Base-by-base conservation (phyloP, 2,888 invertebrate species). In the Melanchra persicariae region DNA sequence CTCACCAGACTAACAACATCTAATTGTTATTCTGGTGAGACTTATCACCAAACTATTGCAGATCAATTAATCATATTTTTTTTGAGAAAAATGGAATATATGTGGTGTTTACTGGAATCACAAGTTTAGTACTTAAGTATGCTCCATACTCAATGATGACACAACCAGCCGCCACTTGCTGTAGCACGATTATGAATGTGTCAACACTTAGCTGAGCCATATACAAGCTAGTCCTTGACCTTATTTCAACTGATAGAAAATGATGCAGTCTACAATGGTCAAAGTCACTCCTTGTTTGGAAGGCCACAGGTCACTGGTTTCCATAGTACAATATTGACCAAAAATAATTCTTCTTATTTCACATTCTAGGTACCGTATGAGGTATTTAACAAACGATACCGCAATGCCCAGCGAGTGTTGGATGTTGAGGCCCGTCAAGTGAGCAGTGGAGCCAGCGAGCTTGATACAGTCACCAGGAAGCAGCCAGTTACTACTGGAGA, bases 371-470 rank as follows among this genome's bases (percentile, higher is more conserved):
- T 99, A 81, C 99, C 99, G 2, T 99, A 99, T 90, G 99, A 99
- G 95, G 97, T 99, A 61, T 96, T 99, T 82, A 99, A 99, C 94
- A 99, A 99, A 93, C 98, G 98, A 88, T 99, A 99, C 92, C 97
- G 99, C 68, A 97, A 98, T 58, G 98, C 99, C 3, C 99, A 99
- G 93, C 99, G 99, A 87, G 98, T 98, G 17, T 95, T 99, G 71
- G 99, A 99, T 89, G 97, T 99, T 72, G 99, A 99, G 91, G 98
- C 98, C 0, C 97, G 99, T 2, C 98, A 99, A 90, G 98, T 99
- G 4, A 98, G 98, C 84, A 97, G 97, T 77, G 97, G 97, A 0
- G 97, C 98, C 0, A 96, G 96, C 63, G 98, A 98, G 82, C 94
- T 99, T n/a, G 98, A 99, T 88, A 96, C 97, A 73, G 97, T 97